These are phyloP conservation scores for Coccyzus lansbergi DNA, from an alignment of 2,797 vertebrate genomes.

Conservation along the genomic window DNA sequence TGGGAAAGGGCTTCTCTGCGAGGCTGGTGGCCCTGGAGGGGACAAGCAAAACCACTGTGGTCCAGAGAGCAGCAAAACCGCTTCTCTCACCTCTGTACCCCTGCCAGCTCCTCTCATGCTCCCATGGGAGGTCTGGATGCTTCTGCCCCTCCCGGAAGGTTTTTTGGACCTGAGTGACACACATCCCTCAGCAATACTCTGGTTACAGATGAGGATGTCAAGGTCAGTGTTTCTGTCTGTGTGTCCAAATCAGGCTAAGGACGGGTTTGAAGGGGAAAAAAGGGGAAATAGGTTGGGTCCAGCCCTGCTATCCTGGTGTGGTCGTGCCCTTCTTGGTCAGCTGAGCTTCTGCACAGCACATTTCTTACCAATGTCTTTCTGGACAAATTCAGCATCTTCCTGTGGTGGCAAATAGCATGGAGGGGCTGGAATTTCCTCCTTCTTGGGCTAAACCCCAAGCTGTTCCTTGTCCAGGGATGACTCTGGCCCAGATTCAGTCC, in stretches of 20 bases:
- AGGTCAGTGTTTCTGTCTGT: not conserved
- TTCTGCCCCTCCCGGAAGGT: not conserved
- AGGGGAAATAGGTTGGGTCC: fast-evolving
- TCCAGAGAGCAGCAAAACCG: not conserved
- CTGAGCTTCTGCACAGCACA: not conserved
- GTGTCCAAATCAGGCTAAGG: not conserved
- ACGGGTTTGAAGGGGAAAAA: not conserved
- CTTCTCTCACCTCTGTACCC: fast-evolving
- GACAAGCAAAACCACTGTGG: not conserved
- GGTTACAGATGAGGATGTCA: not conserved
- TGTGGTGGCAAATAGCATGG: fast-evolving
- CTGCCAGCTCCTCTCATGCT: fast-evolving
- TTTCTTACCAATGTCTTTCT: not conserved
- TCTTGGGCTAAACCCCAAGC: not conserved
- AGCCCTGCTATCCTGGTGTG: fast-evolving
- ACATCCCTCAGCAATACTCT: not conserved
- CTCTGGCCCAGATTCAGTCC: fast-evolving
- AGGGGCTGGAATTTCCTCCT: conserved; percentile 10
- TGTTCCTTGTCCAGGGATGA: not conserved
- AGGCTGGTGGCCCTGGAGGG: not conserved
- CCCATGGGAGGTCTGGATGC: not conserved
- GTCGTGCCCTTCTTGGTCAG: not conserved
- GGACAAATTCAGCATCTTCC: not conserved
- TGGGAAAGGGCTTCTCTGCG: not conserved
- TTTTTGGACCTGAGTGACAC: not conserved